Conservation (phyloP, 2,888 invertebrate genomes). For the Acanthopleura granulata region DNA sequence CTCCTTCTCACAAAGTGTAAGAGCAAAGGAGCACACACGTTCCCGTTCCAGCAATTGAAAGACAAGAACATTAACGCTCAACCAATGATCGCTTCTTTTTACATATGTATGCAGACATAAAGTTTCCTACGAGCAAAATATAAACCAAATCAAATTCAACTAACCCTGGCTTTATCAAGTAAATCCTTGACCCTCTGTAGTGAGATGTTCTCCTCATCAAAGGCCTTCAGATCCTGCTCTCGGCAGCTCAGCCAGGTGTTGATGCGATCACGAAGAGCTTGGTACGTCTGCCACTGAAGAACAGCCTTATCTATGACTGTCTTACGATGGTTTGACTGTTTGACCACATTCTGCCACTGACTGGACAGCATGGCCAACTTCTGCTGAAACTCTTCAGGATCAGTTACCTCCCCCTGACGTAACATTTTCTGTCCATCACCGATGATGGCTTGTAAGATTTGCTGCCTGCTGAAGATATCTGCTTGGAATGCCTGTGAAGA, state of each 20-base stretch:
- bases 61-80: too few relatives aligned
- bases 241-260: constrained; percentile 56
- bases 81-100: too few relatives aligned
- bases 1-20: too few relatives aligned
- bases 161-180: constrained; percentile 55
- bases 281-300: constrained; percentile 60
- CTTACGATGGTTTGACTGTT: constrained; percentile 60
- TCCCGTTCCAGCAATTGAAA: too few relatives aligned
- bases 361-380: constrained; percentile 62
- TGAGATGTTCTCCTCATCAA: constrained; percentile 52
- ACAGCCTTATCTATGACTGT: constrained; percentile 58
- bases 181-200: constrained; percentile 55
- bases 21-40: too few relatives aligned
- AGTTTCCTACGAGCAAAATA: too few relatives aligned
- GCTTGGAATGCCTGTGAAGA: constrained; percentile 59
- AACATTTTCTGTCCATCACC: constrained; percentile 64
- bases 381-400: constrained; percentile 59
- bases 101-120: too few relatives aligned
- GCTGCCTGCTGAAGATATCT: constrained; percentile 62
- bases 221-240: constrained; percentile 49
- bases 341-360: constrained; percentile 65
- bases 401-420: constrained; percentile 53
- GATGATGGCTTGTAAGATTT: constrained; percentile 64
- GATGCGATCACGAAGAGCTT: constrained; percentile 52
- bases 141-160: background rate